phyloP scores from a whole-genome alignment of 2,797 vertebrate genomes.

The Gouania willdenowi region DNA sequence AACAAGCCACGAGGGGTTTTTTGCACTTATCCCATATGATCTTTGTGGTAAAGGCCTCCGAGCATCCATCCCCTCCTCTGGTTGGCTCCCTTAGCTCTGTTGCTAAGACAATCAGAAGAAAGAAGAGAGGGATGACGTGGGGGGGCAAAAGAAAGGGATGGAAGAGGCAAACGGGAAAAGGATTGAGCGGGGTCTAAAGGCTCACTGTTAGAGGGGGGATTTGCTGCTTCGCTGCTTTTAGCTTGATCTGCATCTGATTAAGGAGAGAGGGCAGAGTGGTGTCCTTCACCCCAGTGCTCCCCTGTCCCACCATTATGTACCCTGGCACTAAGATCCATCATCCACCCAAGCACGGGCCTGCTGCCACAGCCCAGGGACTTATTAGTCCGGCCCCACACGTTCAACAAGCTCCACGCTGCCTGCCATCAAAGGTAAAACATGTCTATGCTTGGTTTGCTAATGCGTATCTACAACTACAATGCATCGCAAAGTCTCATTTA shows the following conservation, averaged over 20 bases:
- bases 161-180: constrained; percentile 40
- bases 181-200: constrained; percentile 54
- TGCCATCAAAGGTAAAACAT: constrained; percentile 41
- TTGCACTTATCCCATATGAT: constrained; percentile 96
- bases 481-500: constrained; percentile 24
- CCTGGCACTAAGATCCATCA: constrained; percentile 81
- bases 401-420: constrained; percentile 52
- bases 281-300: constrained; percentile 92
- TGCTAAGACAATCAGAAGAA: constrained; percentile 71
- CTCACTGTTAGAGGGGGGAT: constrained; percentile 61
- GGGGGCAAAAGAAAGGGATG: constrained; percentile 21
- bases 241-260: constrained; percentile 99
- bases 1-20: constrained; percentile 97
- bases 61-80: constrained; percentile 82
- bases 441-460: constrained; percentile 5
- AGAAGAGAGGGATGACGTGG: constrained; percentile 45
- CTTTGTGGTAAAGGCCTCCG: constrained; percentile 83
- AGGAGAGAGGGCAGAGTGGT: constrained; percentile 71
- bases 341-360: constrained; percentile 77
- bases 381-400: constrained; percentile 58
- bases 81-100: constrained; percentile 81
- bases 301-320: constrained; percentile 84
- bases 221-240: constrained; percentile 93
- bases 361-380: constrained; percentile 68
- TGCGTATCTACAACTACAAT: constrained; percentile 36